Percentiles rank a stretch among this genome's conserved stretches.
Conservation (phyloP, 2,113 vertebrate genomes). For the Dinomys branickii region DNA sequence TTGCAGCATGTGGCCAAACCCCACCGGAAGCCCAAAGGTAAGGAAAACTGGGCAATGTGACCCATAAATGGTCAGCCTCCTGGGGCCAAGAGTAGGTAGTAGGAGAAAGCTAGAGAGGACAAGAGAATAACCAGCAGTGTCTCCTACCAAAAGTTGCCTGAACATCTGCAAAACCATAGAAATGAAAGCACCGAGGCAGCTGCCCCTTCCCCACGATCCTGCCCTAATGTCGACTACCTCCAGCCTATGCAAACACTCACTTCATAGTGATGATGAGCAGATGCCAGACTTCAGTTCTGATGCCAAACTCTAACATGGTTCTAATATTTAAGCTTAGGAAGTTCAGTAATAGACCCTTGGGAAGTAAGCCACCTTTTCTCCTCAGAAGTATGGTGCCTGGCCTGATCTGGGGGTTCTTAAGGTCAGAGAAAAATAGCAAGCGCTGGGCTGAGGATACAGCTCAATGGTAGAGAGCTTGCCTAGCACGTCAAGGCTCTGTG, state of each 20-base stretch:
- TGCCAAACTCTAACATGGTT: neutral
- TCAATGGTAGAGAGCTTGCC: neutral
- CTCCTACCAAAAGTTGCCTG: neutral
- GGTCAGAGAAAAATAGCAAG: slow-evolving; percentile 66
- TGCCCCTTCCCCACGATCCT: neutral
- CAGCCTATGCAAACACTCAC: neutral
- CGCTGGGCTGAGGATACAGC: neutral
- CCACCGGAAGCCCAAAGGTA: neutral
- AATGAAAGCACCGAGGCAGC: neutral
- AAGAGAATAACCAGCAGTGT: neutral
- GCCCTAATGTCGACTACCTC: neutral
- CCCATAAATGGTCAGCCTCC: neutral
- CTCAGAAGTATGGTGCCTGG: slow-evolving; percentile 50
- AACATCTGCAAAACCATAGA: neutral
- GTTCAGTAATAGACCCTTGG: neutral
- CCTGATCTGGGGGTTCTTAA: slow-evolving; percentile 57
- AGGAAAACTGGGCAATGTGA: neutral
- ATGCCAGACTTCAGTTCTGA: neutral
- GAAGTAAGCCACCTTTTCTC: neutral
- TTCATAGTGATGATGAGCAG: neutral
- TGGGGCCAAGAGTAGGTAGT: neutral
- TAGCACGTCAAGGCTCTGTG: neutral
- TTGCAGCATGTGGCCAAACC: neutral
- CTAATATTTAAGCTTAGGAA: neutral
- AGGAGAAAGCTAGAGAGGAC: neutral